These are phyloP conservation scores for Diabrotica balteata DNA, from an alignment of 2,888 invertebrate genomes.

Conservation along the genomic window DNA sequence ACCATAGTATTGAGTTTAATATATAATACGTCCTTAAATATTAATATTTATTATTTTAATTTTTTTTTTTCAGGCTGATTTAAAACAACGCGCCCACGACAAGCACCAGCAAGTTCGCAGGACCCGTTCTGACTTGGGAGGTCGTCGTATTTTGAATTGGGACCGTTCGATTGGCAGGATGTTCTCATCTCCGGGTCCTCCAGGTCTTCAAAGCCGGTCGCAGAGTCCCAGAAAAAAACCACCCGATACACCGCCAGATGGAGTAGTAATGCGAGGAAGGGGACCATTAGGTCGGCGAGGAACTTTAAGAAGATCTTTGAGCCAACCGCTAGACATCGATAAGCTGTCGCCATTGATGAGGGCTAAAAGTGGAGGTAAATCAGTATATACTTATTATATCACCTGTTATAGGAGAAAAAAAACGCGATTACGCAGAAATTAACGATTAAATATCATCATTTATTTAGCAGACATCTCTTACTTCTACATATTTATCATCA, in stretches of 20 bases:
- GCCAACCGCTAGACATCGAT: slow-evolving; percentile 72
- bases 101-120: slow-evolving; percentile 63
- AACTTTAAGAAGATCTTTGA: slow-evolving; percentile 66
- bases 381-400: neutral
- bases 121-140: slow-evolving; percentile 67
- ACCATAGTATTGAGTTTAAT: too few relatives aligned
- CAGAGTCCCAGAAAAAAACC: slow-evolving; percentile 62
- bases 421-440: too few relatives aligned
- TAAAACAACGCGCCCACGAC: slow-evolving; percentile 60
- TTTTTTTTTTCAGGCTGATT: slow-evolving; percentile 61
- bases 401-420: too few relatives aligned
- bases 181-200: slow-evolving; percentile 60
- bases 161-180: slow-evolving; percentile 62
- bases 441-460: too few relatives aligned
- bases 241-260: slow-evolving; percentile 51
- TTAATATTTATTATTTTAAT: neutral
- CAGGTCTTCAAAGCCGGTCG: slow-evolving; percentile 59
- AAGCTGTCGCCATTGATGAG: slow-evolving; percentile 66
- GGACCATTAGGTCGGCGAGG: slow-evolving; percentile 46
- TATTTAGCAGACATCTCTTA: too few relatives aligned
- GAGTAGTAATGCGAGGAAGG: slow-evolving; percentile 55
- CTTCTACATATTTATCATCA: too few relatives aligned
- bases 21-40: neutral
- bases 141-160: slow-evolving; percentile 65
- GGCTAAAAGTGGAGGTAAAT: slow-evolving; percentile 62